Evolutionary conservation across 2,797 vertebrate species (phyloP).

Genomic region (Phoxinus dragarum): DNA sequence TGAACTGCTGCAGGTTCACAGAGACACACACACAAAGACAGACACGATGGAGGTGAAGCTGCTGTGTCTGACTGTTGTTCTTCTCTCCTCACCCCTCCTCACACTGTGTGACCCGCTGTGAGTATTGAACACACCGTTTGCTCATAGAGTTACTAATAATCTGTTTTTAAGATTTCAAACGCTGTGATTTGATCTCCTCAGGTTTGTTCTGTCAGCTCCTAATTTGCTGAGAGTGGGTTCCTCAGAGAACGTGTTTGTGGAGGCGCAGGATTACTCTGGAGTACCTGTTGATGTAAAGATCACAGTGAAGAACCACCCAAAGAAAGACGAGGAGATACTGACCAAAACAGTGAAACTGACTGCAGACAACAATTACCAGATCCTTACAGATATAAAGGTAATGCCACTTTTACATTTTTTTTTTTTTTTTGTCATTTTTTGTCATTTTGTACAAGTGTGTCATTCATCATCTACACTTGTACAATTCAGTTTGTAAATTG

Average conservation of each 20-base stretch:
- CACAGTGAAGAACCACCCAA: conserved; percentile 46
- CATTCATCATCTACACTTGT: conserved; percentile 62
- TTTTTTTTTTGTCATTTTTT: background rate
- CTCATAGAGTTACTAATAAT: no score
- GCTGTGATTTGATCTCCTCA: background rate
- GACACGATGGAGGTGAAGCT: conserved; percentile 28
- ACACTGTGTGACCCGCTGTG: conserved; percentile 20
- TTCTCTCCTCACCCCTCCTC: conserved; percentile 13
- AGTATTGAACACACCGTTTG: background rate
- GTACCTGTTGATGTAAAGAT: conserved; percentile 30
- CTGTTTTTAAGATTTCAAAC: background rate
- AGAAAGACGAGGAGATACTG: conserved; percentile 6
- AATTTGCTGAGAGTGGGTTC: conserved; percentile 62
- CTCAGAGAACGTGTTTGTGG: conserved; percentile 62
- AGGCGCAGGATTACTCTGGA: conserved; percentile 59
- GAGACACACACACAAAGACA: background rate
- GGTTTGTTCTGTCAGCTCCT: conserved; percentile 55
- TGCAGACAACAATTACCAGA: conserved; percentile 31
- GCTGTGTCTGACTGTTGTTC: conserved; percentile 4
- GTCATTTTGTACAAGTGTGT: conserved; percentile 66
- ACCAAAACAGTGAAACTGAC: conserved; percentile 26
- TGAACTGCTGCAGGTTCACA: background rate
- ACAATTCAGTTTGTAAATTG: background rate
- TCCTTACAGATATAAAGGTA: background rate
- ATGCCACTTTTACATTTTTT: background rate